Evolutionary conservation across 92 coral and sea anemone genomes (phyloP).

Genomic region (Diadumene lineata): DNA sequence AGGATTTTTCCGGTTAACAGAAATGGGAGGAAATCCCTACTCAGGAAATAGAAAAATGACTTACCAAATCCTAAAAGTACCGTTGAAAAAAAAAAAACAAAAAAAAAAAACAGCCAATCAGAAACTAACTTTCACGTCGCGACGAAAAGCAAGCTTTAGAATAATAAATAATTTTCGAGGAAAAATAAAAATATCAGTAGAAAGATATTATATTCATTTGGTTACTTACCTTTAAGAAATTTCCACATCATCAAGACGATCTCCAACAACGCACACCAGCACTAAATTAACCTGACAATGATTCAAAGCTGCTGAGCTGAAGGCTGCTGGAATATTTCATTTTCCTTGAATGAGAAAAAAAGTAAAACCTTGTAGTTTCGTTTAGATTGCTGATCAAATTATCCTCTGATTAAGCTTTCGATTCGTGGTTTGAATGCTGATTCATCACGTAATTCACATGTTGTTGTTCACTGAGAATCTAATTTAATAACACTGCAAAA

Average conservation of each 20-base stretch:
- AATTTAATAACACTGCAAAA: no score
- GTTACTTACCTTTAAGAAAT: background rate
- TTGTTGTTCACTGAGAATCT: background rate
- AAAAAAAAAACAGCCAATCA: background rate
- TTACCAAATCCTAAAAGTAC: background rate
- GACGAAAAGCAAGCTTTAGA: background rate
- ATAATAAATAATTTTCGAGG: background rate
- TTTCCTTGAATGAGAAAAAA: constrained; percentile 33
- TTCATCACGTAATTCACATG: background rate
- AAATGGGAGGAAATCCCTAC: constrained; percentile 26
- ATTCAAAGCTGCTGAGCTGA: constrained; percentile 31
- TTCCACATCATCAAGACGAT: background rate
- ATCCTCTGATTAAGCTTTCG: background rate
- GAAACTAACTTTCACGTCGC: background rate
- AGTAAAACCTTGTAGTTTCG: constrained; percentile 28
- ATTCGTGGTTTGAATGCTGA: background rate
- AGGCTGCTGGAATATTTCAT: constrained; percentile 28
- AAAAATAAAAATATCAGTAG: background rate
- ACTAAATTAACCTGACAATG: background rate
- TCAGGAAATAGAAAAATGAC: constrained; percentile 12
- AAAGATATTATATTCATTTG: background rate
- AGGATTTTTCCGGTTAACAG: constrained; percentile 11
- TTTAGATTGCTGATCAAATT: background rate
- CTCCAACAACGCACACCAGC: background rate
- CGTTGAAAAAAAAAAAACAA: background rate